Evolutionary conservation across 2,797 vertebrate genomes (phyloP), one percentile per base, ranked within the genome.

Genomic region (Hydrophis major): DNA sequence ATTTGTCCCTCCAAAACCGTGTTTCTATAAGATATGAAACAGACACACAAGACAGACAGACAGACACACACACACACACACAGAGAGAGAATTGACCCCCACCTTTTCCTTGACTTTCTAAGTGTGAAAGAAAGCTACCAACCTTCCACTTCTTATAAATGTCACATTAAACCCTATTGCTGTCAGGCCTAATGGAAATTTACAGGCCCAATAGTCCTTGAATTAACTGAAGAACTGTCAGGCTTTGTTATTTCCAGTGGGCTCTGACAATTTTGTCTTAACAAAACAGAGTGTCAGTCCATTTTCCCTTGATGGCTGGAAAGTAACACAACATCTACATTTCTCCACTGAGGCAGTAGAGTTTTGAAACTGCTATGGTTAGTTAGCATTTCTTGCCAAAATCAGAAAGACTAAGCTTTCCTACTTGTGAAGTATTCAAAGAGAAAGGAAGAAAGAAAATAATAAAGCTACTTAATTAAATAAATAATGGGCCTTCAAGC

Each of bases 51-150:
- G 47, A 7, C 47, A 50, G 47, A 47, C 4, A 47, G 47, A 47
- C 47, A 47, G 6, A 47, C 47, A 47, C 1, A 47, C 47, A 47
- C 0, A 47, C 47, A 47, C 47, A 47, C 4, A 66, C 12, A 14
- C 28, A 66, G 25, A 89, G 87, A 60, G 22, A 50, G 59, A 61
- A 60, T 13, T 42, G 42, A 27, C 59, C 37, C 42, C 59, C 78
- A 57, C 53, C 55, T 42, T 86, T 91, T 95, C 89, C 66, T 95
- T 89, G 92, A 95, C 74, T 87, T 96, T 8, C 0, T 94, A 96
- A 96, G 94, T 96, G 96, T 97, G 95, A 96, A 94, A 53, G 89
- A 95, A 95, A 96, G 60, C 95, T 97, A 93, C 94, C 95, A 96
- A 95, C 90, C 94, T 32, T 95, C 93, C 94, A 93, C 27, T 96